Percentiles rank a stretch among this genome's conserved stretches.
Conservation (phyloP, 2,888 invertebrate species). For the Hydraecia micacea region DNA sequence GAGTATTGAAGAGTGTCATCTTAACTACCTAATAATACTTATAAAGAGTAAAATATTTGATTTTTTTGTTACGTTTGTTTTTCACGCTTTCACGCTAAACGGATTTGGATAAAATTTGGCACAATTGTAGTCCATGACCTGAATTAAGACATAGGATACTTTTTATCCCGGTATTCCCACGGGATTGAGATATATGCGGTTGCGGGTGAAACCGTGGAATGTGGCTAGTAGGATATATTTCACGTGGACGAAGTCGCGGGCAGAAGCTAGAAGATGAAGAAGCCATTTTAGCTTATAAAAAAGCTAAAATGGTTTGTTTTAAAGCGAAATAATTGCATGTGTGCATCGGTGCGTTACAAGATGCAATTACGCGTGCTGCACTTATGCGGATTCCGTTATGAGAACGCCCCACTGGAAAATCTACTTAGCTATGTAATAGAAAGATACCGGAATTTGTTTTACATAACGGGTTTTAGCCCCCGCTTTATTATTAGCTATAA, state of each 20-base stretch:
- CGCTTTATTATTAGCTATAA: conserved; percentile 13
- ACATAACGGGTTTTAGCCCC: conserved; percentile 42
- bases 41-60: too few relatives aligned
- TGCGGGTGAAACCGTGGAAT: too few relatives aligned
- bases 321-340: conserved; percentile 54
- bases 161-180: not conserved
- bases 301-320: conserved; percentile 44
- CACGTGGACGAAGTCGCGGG: not conserved
- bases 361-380: conserved; percentile 75
- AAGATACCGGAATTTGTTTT: conserved; percentile 52
- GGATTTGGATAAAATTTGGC: too few relatives aligned
- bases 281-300: not conserved
- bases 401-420: conserved; percentile 52
- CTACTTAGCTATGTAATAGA: conserved; percentile 59
- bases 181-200: not conserved
- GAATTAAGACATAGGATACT: not conserved
- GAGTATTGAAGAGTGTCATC: not conserved
- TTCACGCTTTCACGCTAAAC: not conserved
- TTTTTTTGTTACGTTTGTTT: too few relatives aligned
- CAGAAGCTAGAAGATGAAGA: not conserved
- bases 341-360: conserved; percentile 71
- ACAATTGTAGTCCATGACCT: not conserved
- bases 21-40: too few relatives aligned
- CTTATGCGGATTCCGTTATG: conserved; percentile 78
- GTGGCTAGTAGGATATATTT: too few relatives aligned